These are phyloP conservation scores for Neolamprologus modestus DNA, from an alignment of 2,113 vertebrate genomes.

Conservation along the genomic window DNA sequence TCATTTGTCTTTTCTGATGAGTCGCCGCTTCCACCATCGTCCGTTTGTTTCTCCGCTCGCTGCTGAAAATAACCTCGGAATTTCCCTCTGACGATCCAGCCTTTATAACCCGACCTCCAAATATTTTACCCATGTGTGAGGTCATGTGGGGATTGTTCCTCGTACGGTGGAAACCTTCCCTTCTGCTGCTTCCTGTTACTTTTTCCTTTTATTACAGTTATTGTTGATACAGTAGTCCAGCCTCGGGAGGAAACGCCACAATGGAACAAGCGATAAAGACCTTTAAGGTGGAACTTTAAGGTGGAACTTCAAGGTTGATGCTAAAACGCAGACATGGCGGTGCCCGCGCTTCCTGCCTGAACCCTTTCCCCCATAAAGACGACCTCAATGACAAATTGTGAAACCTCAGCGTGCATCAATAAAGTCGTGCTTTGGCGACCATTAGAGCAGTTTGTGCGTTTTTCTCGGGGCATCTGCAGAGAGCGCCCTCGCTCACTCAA, in stretches of 20 bases:
- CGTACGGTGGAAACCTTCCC: not conserved
- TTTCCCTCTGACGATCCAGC: not conserved
- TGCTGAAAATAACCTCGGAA: not conserved
- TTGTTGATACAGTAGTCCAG: not conserved
- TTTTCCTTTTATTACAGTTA: not conserved
- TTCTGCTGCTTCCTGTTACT: not conserved
- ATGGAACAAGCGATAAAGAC: not conserved
- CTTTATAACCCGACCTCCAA: not conserved
- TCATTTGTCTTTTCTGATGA: not conserved
- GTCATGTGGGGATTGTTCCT: conserved; percentile 12
- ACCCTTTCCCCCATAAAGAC: not conserved
- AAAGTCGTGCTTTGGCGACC: not conserved
- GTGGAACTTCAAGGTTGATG: not conserved
- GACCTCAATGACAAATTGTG: not conserved
- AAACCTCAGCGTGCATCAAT: not conserved
- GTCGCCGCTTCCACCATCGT: not conserved
- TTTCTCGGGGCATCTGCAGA: not conserved
- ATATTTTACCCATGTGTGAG: not conserved
- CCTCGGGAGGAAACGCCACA: not conserved
- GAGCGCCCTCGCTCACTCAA: fast-evolving
- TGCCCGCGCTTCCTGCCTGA: not conserved
- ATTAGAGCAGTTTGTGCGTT: not conserved
- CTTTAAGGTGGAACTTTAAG: not conserved
- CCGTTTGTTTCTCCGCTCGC: not conserved
- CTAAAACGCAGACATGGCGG: not conserved